A percentile compares a stretch with the other conserved stretches of the same genome.
Evolutionary conservation across 1,140 invertebrate species (phyloP).

Genomic region (Wasmannia auropunctata): DNA sequence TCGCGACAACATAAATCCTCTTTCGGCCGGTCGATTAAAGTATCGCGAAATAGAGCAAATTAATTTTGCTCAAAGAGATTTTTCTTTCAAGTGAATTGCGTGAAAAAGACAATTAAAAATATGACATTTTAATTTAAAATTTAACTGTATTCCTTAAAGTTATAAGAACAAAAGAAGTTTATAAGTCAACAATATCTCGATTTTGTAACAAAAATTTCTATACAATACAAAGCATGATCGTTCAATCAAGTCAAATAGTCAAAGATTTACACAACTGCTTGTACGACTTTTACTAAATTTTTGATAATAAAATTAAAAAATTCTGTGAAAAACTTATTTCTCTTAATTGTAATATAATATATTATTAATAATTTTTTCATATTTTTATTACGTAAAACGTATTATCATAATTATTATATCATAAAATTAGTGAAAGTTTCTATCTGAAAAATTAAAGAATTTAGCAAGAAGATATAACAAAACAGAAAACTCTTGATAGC

Average conservation of each 20-base stretch:
- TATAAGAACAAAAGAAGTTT: not conserved
- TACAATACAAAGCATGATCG: not conserved
- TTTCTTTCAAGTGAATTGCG: not conserved
- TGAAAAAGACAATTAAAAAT: not conserved
- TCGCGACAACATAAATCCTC: slow-evolving; percentile 42
- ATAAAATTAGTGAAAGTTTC: too few relatives aligned
- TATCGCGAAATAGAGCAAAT: slow-evolving; percentile 19
- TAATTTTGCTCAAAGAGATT: not conserved
- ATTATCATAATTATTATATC: not conserved
- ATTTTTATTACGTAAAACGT: not conserved
- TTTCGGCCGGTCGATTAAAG: not conserved
- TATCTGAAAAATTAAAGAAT: too few relatives aligned
- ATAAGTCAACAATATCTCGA: not conserved
- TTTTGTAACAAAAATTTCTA: not conserved
- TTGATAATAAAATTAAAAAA: not conserved
- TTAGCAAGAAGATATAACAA: not conserved
- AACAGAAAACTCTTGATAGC: not conserved
- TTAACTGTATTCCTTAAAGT: not conserved
- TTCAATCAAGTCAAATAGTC: not conserved
- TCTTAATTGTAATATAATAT: not conserved
- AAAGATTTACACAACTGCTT: not conserved
- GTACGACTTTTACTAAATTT: not conserved
- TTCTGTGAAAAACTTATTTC: not conserved
- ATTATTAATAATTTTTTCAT: not conserved
- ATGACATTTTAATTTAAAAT: not conserved